A percentile compares a stretch with the other conserved stretches of the same genome.
Evolutionary conservation across 2,888 invertebrate genomes (phyloP).

Genomic region (Philereme vetulata): DNA sequence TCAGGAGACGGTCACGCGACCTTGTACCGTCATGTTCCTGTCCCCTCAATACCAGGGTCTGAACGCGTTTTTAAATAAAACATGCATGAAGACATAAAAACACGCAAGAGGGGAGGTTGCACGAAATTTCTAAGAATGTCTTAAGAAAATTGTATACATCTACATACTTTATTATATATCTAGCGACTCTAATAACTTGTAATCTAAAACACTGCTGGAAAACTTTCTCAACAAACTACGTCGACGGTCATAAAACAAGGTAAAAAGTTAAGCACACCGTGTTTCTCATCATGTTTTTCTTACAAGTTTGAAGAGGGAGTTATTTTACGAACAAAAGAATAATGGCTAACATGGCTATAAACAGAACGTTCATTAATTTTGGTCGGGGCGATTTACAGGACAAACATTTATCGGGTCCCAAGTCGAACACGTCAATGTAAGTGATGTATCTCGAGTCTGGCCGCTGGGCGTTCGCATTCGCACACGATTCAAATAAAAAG

Average conservation of each 20-base stretch:
- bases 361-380: conserved; percentile 36
- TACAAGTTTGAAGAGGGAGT: conserved; percentile 22
- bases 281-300: conserved; percentile 33
- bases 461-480: conserved; percentile 71
- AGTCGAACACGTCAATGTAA: conserved; percentile 46
- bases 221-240: conserved; percentile 35
- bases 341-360: conserved; percentile 21
- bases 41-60: conserved; percentile 53
- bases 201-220: conserved; percentile 28
- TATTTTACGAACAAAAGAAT: conserved; percentile 27
- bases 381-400: conserved; percentile 37
- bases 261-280: conserved; percentile 32
- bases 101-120: conserved; percentile 35
- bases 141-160: conserved; percentile 36
- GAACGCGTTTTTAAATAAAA: conserved; percentile 51
- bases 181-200: conserved; percentile 30
- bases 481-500: conserved; percentile 84
- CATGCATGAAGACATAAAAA: conserved; percentile 43
- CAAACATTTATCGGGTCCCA: conserved; percentile 44
- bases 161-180: conserved; percentile 24
- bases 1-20: conserved; percentile 70
- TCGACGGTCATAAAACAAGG: conserved; percentile 34
- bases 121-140: conserved; percentile 33
- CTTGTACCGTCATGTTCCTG: conserved; percentile 64
- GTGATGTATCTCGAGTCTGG: conserved; percentile 55